These are phyloP conservation scores for Gallinago paraguaiae DNA, from an alignment of 2,113 vertebrate species.

Conservation along the genomic window DNA sequence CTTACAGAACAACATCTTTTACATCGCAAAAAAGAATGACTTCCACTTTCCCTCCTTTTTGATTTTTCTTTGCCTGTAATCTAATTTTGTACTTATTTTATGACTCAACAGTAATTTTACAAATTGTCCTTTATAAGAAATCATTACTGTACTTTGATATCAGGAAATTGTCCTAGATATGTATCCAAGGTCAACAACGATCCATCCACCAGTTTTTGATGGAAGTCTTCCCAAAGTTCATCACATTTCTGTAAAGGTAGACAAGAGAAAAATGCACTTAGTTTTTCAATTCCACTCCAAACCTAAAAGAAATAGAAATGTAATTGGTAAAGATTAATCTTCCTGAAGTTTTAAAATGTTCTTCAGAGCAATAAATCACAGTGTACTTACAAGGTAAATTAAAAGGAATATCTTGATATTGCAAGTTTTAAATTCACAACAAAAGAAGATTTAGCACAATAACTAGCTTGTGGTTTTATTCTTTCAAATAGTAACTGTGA, in stretches of 20 bases:
- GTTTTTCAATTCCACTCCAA: neutral
- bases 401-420: neutral
- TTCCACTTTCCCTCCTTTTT: neutral
- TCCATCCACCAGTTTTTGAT: slow-evolving; percentile 95
- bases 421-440: neutral
- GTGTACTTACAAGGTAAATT: neutral
- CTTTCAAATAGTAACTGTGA: neutral
- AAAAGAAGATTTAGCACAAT: neutral
- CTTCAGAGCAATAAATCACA: neutral
- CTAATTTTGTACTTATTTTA: neutral
- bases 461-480: neutral
- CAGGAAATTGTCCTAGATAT: slow-evolving; percentile 94
- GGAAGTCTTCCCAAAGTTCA: slow-evolving; percentile 96
- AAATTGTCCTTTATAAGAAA: neutral
- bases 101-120: neutral
- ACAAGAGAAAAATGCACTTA: neutral
- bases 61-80: neutral
- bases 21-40: neutral
- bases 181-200: slow-evolving; percentile 90
- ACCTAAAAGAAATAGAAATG: neutral
- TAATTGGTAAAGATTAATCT: neutral
- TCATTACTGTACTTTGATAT: slow-evolving; percentile 88
- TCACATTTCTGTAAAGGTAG: slow-evolving; percentile 88
- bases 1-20: neutral
- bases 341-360: neutral